Evolutionary conservation across 2,888 invertebrate species (phyloP).

Genomic region (Thymelicus lineola): DNA sequence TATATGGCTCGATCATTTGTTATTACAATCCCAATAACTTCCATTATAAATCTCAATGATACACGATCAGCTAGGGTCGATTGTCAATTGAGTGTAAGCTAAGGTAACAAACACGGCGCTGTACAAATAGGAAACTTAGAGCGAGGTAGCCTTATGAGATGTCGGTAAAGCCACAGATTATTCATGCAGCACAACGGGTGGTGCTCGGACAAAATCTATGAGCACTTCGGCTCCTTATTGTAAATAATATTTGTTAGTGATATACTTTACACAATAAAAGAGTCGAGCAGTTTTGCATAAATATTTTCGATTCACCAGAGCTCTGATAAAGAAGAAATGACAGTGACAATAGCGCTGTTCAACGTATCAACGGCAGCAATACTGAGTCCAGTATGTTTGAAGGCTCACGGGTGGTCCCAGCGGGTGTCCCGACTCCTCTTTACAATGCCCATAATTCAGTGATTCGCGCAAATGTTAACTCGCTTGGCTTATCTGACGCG

Average conservation of each 20-base stretch:
- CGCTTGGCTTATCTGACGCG: slow-evolving; percentile 66
- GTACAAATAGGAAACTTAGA: slow-evolving; percentile 35
- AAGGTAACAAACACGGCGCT: slow-evolving; percentile 19
- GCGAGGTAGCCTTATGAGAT: slow-evolving; percentile 36
- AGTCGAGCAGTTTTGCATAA: slow-evolving; percentile 32
- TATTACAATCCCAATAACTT: slow-evolving; percentile 15
- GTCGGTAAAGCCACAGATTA: slow-evolving; percentile 33
- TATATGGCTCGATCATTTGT: background rate
- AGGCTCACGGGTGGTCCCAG: slow-evolving; percentile 78
- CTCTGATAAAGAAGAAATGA: slow-evolving; percentile 45
- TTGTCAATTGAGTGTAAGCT: slow-evolving; percentile 24
- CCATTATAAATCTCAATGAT: slow-evolving; percentile 17
- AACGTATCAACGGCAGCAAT: slow-evolving; percentile 48
- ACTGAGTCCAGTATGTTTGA: slow-evolving; percentile 50
- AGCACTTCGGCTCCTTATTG: slow-evolving; percentile 31
- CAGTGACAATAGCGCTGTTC: slow-evolving; percentile 47
- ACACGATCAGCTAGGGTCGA: slow-evolving; percentile 17
- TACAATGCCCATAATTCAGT: slow-evolving; percentile 79
- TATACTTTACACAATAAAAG: slow-evolving; percentile 39
- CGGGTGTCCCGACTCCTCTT: slow-evolving; percentile 67
- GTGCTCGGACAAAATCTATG: slow-evolving; percentile 35
- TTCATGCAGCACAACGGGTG: slow-evolving; percentile 41
- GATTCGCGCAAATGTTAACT: slow-evolving; percentile 78
- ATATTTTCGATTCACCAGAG: slow-evolving; percentile 34
- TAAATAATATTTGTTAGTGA: slow-evolving; percentile 34